phyloP scores from a whole-genome alignment of 2,797 vertebrate genomes.

The Menidia menidia region DNA sequence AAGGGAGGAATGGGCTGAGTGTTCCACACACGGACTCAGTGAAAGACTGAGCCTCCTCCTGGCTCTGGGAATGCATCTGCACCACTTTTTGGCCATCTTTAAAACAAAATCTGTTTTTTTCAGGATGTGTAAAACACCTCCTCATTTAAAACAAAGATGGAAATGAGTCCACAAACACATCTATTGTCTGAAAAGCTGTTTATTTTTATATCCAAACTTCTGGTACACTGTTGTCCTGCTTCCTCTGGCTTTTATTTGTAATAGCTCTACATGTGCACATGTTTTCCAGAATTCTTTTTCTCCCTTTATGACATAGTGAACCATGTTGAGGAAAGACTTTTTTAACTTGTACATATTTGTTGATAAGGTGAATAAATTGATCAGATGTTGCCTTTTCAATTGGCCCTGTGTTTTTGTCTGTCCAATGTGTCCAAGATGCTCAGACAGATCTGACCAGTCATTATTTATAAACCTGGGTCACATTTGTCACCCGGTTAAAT shows the following conservation, averaged over 20 bases:
- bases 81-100: background rate
- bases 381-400: conserved; percentile 68
- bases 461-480: conserved; percentile 10
- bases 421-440: too few species aligned
- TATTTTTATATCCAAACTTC: conserved; percentile 37
- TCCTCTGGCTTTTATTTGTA: conserved; percentile 12
- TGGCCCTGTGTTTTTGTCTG: background rate
- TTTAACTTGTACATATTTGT: conserved; percentile 70
- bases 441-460: too few species aligned
- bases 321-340: conserved; percentile 13
- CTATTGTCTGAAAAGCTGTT: conserved; percentile 13
- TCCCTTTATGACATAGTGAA: conserved; percentile 36
- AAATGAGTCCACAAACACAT: background rate
- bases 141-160: conserved; percentile 12
- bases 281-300: conserved; percentile 16
- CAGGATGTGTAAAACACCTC: conserved; percentile 13
- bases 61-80: conserved; percentile 47
- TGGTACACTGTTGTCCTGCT: conserved; percentile 24
- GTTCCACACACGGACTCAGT: conserved; percentile 20
- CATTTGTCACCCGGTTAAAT: conserved; percentile 19
- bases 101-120: conserved; percentile 19
- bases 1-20: conserved; percentile 5
- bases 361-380: conserved; percentile 71
- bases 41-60: conserved; percentile 43
- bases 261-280: conserved; percentile 4